Percentiles rank a stretch among this genome's conserved stretches.
Conservation (phyloP, 2,797 vertebrate genomes). For the Odontamblyopus rebecca region DNA sequence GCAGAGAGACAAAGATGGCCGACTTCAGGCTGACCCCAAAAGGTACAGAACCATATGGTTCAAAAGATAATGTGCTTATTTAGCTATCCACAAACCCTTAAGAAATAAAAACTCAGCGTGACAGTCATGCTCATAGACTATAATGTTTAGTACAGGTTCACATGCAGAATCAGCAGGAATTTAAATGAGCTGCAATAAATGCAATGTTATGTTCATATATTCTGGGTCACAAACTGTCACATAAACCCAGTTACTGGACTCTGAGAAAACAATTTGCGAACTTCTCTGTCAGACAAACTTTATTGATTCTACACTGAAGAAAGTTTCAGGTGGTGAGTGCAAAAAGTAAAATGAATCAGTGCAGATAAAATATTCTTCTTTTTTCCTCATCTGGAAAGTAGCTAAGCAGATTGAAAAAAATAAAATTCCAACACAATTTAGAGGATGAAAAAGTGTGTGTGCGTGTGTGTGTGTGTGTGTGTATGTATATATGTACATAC, state of each 20-base stretch:
- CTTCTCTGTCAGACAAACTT: not conserved
- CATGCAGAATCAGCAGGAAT: constrained; percentile 13
- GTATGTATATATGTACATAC: too few relatives aligned
- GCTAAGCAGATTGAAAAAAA: too few relatives aligned
- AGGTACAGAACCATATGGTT: constrained; percentile 59
- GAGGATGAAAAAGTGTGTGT: too few relatives aligned
- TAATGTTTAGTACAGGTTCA: not conserved
- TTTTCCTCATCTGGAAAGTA: too few relatives aligned
- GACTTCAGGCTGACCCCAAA: constrained; percentile 82
- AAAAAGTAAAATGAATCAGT: not conserved
- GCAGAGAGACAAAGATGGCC: constrained; percentile 77
- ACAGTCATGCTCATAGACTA: constrained; percentile 28
- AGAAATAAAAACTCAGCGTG: constrained; percentile 34
- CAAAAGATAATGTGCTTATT: not conserved
- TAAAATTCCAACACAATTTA: too few relatives aligned
- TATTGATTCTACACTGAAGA: not conserved
- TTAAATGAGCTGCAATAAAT: not conserved
- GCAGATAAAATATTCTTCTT: not conserved
- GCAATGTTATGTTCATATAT: too few relatives aligned
- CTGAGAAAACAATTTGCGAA: not conserved
- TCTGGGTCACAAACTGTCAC: not conserved
- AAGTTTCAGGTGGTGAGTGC: not conserved
- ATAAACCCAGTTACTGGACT: not conserved
- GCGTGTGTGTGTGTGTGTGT: too few relatives aligned
- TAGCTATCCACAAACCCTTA: not conserved